These are phyloP conservation scores for Bucco capensis DNA, from an alignment of 2,113 vertebrate species.

Conservation along the genomic window DNA sequence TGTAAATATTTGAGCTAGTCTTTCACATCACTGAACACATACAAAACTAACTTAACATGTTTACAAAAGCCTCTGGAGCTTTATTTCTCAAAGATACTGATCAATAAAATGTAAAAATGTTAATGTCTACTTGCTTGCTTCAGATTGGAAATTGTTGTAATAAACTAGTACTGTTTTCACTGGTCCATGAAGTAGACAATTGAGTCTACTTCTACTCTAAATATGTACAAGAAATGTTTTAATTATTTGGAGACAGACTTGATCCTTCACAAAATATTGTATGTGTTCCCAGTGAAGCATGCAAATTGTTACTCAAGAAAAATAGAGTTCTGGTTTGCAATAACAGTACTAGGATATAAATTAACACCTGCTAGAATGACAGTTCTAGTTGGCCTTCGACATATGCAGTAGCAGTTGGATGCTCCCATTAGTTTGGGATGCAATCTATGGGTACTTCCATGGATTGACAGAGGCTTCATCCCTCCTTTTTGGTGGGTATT, in stretches of 20 bases:
- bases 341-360: background rate
- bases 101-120: background rate
- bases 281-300: background rate
- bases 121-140: accelerated
- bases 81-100: background rate
- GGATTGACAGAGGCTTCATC: too few relatives aligned
- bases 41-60: background rate
- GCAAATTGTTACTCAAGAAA: background rate
- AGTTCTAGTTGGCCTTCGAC: too few relatives aligned
- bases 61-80: background rate
- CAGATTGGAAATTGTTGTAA: background rate
- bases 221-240: background rate
- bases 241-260: background rate
- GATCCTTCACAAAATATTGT: background rate
- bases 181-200: background rate
- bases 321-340: background rate
- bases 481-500: too few relatives aligned
- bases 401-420: too few relatives aligned
- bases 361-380: too few relatives aligned
- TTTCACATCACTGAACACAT: background rate
- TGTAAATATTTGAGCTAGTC: background rate
- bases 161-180: background rate
- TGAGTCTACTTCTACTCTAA: background rate
- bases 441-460: too few relatives aligned
- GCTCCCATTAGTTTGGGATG: too few relatives aligned